Conservation (phyloP, 2,888 invertebrate species). For the Dioctria rufipes region DNA sequence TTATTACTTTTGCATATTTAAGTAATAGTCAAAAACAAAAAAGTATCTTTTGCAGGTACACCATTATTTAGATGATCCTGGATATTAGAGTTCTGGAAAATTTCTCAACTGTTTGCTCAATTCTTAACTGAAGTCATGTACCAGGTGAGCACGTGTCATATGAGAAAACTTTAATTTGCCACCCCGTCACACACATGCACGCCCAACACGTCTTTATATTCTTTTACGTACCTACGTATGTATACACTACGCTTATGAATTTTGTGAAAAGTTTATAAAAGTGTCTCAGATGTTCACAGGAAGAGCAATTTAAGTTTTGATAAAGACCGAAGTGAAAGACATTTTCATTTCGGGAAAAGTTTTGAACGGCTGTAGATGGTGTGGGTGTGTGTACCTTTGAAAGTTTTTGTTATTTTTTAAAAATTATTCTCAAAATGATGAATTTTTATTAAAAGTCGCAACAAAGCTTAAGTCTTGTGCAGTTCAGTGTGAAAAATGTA, state of each 20-base stretch:
- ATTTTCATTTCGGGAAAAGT: not conserved
- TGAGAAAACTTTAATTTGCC: conserved; percentile 34
- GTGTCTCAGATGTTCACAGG: not conserved
- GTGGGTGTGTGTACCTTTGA: no score
- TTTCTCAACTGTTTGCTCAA: not conserved
- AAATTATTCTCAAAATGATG: no score
- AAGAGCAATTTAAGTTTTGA: not conserved
- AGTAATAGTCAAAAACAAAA: not conserved
- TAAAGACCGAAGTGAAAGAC: not conserved
- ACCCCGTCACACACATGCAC: not conserved
- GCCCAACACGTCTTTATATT: no score
- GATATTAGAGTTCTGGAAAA: not conserved
- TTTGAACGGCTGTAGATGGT: no score
- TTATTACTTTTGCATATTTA: not conserved
- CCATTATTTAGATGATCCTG: not conserved
- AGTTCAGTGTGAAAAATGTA: no score
- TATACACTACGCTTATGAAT: not conserved
- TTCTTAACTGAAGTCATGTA: not conserved
- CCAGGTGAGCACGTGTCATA: conserved; percentile 31
- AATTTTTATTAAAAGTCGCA: no score
- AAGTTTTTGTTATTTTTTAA: no score
- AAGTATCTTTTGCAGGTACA: not conserved
- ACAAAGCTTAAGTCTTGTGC: no score
- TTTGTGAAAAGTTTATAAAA: not conserved
- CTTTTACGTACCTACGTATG: no score